A percentile compares a stretch with the other conserved stretches of the same genome.
These are phyloP conservation scores for Malurus splendens DNA, from an alignment of 2,797 vertebrate species.

Conservation along the genomic window DNA sequence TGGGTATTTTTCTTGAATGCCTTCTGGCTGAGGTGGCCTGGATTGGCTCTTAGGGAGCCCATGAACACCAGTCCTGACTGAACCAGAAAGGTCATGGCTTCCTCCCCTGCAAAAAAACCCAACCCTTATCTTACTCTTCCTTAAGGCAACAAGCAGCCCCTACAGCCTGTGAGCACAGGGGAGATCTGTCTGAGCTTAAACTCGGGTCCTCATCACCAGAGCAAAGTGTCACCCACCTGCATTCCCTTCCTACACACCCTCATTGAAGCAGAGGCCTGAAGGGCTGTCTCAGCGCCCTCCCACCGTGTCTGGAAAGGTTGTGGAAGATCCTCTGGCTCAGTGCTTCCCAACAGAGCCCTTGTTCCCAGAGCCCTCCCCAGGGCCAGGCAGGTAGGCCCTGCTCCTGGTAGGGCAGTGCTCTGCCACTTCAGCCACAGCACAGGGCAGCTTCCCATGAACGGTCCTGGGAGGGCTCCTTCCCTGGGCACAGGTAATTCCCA, in stretches of 20 bases:
- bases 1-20: not conserved
- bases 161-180: not conserved
- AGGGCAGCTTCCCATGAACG: not conserved
- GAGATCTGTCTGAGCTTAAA: not conserved
- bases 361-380: accelerated
- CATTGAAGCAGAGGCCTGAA: not conserved
- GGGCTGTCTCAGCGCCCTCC: not conserved
- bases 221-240: not conserved
- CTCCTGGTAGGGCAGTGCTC: not conserved
- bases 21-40: constrained; percentile 30
- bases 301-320: not conserved
- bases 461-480: not conserved
- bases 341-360: not conserved
- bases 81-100: constrained; percentile 2
- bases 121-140: not conserved
- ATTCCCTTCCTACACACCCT: not conserved
- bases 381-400: not conserved
- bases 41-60: constrained; percentile 20
- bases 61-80: constrained; percentile 16
- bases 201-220: accelerated
- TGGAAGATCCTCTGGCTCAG: not conserved
- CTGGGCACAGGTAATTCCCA: not conserved
- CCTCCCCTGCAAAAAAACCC: not conserved
- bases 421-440: not conserved
- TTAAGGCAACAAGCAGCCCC: not conserved